Percentiles rank a stretch among this genome's conserved stretches.
These are phyloP conservation scores for Blera fallax DNA, from an alignment of 2,888 invertebrate genomes.

Conservation along the genomic window DNA sequence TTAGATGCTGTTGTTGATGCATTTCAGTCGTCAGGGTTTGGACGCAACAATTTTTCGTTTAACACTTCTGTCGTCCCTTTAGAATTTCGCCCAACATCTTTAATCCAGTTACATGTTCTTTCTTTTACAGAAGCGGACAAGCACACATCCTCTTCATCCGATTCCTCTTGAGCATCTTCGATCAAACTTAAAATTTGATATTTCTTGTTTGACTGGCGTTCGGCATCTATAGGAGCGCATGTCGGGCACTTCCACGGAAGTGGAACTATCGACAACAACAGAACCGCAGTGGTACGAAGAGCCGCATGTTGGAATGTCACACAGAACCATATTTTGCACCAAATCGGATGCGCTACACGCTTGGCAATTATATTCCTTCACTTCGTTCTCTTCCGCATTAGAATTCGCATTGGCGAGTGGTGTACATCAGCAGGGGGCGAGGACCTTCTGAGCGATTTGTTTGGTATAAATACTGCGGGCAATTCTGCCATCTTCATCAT, in stretches of 20 bases:
- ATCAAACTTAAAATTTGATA: not conserved
- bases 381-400: not conserved
- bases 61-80: not conserved
- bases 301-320: not conserved
- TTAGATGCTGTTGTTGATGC: not conserved
- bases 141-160: not conserved
- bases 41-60: no score
- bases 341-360: constrained; percentile 1
- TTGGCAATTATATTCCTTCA: not conserved
- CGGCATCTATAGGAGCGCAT: no score
- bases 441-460: not conserved
- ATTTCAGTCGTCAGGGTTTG: not conserved
- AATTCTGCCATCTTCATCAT: not conserved
- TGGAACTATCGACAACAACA: not conserved
- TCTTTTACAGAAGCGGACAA: not conserved
- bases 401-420: not conserved
- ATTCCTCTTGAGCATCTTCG: not conserved
- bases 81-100: not conserved
- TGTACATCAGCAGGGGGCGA: not conserved
- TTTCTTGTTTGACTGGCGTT: no score
- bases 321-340: not conserved
- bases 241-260: no score
- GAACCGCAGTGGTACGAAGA: not conserved
- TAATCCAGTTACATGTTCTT: not conserved
- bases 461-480: not conserved